Conservation (phyloP, 2,113 vertebrate species). For the Albula goreensis region DNA sequence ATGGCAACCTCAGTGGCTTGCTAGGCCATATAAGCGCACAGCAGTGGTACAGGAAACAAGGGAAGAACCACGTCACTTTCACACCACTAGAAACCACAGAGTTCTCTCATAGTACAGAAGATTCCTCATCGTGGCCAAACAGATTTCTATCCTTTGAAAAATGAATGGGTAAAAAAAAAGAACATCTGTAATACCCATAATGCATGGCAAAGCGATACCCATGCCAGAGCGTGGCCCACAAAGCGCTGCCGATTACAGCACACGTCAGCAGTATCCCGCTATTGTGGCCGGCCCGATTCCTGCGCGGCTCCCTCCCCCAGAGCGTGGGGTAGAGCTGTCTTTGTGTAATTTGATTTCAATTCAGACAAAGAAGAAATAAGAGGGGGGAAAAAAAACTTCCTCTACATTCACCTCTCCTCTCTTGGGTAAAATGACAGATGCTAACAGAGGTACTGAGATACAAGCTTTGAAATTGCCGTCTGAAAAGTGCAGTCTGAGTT, state of each 20-base stretch:
- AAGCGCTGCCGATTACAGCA: slow-evolving; percentile 25
- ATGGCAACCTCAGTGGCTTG: neutral
- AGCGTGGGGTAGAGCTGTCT: slow-evolving; percentile 14
- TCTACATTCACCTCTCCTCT: neutral
- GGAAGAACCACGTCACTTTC: neutral
- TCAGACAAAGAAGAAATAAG: neutral
- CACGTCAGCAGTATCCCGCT: neutral
- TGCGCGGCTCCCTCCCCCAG: slow-evolving; percentile 14
- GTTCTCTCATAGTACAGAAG: neutral
- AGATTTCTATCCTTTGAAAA: neutral
- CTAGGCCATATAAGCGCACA: neutral
- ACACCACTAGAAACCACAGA: neutral
- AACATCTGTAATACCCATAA: neutral
- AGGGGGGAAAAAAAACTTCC: neutral
- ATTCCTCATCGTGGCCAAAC: neutral
- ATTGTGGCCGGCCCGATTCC: slow-evolving; percentile 13
- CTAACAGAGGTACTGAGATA: neutral
- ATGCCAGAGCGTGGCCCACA: neutral
- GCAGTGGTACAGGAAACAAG: neutral
- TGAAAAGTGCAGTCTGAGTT: slow-evolving; percentile 5
- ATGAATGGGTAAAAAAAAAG: neutral
- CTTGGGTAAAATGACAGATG: neutral
- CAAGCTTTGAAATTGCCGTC: neutral
- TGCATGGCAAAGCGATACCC: neutral
- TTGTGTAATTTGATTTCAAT: slow-evolving; percentile 43